Conservation (phyloP, 2,797 vertebrate species). For the Novumbra hubbsi region DNA sequence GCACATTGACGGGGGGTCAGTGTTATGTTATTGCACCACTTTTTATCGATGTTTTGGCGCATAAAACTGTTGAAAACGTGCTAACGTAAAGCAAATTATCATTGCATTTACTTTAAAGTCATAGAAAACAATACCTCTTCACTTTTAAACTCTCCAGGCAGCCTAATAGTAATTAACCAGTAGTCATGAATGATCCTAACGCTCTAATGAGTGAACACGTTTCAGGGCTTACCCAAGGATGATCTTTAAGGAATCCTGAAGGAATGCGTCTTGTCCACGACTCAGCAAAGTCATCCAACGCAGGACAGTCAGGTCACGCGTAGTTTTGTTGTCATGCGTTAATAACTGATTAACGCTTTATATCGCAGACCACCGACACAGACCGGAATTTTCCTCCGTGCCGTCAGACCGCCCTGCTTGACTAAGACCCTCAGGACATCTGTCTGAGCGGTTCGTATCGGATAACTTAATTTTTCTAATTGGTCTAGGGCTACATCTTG, state of each 20-base stretch:
- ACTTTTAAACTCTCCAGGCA: too few species aligned
- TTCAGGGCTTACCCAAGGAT: slow-evolving; percentile 68
- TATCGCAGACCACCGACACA: slow-evolving; percentile 57
- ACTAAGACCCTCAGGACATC: slow-evolving; percentile 9
- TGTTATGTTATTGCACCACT: not conserved
- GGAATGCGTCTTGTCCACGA: slow-evolving; percentile 81
- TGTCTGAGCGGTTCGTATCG: slow-evolving; percentile 11
- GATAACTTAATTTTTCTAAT: not conserved
- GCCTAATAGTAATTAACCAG: too few species aligned
- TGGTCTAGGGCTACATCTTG: slow-evolving; percentile 12
- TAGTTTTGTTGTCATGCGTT: slow-evolving; percentile 65
- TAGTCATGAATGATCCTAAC: not conserved
- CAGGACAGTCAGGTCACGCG: slow-evolving; percentile 51
- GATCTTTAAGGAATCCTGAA: slow-evolving; percentile 63
- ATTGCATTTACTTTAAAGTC: not conserved
- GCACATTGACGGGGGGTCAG: slow-evolving; percentile 15
- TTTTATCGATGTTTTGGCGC: slow-evolving; percentile 52
- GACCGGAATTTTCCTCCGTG: slow-evolving; percentile 46
- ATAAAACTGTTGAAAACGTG: slow-evolving; percentile 46
- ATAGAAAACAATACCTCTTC: not conserved
- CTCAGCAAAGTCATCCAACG: slow-evolving; percentile 62
- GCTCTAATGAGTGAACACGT: slow-evolving; percentile 40
- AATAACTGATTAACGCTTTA: slow-evolving; percentile 62
- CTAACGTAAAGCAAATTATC: slow-evolving; percentile 9
- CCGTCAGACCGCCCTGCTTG: slow-evolving; percentile 24